Percentiles rank a stretch among this genome's conserved stretches.
phyloP scores from a whole-genome alignment of 2,888 invertebrate species.

The Syrphus vitripennis region DNA sequence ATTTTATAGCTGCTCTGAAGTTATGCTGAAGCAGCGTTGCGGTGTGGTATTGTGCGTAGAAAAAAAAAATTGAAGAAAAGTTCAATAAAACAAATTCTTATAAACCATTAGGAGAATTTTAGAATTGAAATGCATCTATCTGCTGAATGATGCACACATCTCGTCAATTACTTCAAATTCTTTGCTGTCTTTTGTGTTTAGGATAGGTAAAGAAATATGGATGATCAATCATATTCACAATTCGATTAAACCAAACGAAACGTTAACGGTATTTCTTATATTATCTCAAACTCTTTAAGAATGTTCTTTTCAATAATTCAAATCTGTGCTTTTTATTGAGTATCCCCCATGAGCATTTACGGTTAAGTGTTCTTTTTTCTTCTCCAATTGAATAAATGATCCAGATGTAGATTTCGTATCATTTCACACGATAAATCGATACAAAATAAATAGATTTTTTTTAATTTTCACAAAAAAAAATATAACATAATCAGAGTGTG shows the following conservation, averaged over 20 bases:
- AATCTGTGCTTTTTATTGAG: not conserved
- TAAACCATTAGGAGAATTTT: not conserved
- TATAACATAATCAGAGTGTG: not conserved
- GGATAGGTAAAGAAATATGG: not conserved
- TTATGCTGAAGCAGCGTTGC: not conserved
- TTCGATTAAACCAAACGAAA: conserved; percentile 43
- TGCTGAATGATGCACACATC: conserved; percentile 21
- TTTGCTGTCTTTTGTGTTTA: not conserved
- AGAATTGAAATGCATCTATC: not conserved
- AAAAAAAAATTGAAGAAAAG: too few relatives aligned
- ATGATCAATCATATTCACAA: conserved; percentile 65
- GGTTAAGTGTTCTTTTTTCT: conserved; percentile 49
- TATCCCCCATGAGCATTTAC: conserved; percentile 31
- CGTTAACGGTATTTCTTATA: conserved; percentile 60
- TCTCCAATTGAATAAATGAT: conserved; percentile 31
- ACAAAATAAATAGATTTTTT: not conserved
- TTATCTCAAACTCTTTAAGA: not conserved
- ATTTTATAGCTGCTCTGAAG: conserved; percentile 4
- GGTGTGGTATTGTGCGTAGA: conserved; percentile 13
- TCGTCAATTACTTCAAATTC: conserved; percentile 57
- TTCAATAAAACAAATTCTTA: conserved; percentile 43
- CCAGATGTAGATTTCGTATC: conserved; percentile 50
- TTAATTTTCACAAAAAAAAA: not conserved
- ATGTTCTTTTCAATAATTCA: not conserved
- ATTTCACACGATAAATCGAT: conserved; percentile 30